Evolutionary conservation across 2,113 vertebrate genomes (phyloP), one percentile per base, ranked within the genome.

Genomic region (Acanthochromis polyacanthus): DNA sequence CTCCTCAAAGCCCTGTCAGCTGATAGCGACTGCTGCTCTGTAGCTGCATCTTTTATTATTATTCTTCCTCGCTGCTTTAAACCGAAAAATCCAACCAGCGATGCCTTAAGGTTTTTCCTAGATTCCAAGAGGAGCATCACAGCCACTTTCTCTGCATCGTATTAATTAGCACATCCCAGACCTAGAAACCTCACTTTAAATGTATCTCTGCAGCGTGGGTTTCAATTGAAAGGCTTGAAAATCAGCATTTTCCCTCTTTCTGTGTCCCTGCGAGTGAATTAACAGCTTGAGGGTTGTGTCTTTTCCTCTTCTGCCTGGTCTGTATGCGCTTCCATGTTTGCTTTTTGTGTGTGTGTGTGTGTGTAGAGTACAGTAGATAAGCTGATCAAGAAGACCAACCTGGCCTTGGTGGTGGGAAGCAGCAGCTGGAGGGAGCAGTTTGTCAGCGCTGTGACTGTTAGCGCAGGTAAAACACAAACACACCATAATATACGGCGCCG

Each of bases 381-480:
- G 91, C 71, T 96, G 90, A 96, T 96, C 76, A 96, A 96, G 92
- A 96, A 96, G 93, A 96, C 95, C 5, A 96, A 96, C 90, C 90
- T 96, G 87, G 95, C 95, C 36, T 82, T 96, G 85, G 95, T 96
- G 80, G 95, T 96, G 57, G 95, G 95, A 55, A 96, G 95, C 93
- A 96, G 95, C 92, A 95, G 95, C 88, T 96, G 95, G 95, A 94
- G 95, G 80, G 95, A 96, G 83, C 95, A 96, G 94, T 96, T 96
- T 91, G 95, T 96, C 72, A 96, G 22, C 10, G 95, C 95, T 0
- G 95, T 96, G 9, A 96, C 95, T 0, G 95, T 96, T 57, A 96
- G 95, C 10, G 95, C 95, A 92, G 95, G 95, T 96, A 91, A 79
- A 51, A 76, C 28, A 55, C 66, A 76, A 45, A 45, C 45, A 50